Percentiles rank a stretch among this genome's conserved stretches.
phyloP scores from a whole-genome alignment of 2,113 vertebrate species.

The Gymnorhina tibicen region DNA sequence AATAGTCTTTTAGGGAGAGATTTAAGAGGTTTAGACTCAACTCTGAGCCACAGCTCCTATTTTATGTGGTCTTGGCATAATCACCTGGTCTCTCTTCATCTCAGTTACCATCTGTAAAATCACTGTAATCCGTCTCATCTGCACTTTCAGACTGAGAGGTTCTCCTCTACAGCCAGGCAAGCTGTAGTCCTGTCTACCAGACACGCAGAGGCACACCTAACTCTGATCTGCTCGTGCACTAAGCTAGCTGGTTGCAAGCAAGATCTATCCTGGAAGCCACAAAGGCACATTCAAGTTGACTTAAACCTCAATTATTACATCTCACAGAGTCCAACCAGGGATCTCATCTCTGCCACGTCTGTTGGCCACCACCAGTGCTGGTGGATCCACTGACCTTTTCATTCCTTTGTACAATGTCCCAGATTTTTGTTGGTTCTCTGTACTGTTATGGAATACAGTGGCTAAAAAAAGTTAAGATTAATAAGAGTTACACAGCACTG shows the following conservation, averaged over 20 bases:
- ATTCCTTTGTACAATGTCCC: not conserved
- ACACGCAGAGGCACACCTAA: not conserved
- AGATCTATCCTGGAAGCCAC: not conserved
- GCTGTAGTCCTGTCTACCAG: not conserved
- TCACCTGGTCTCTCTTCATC: not conserved
- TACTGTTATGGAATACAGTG: not conserved
- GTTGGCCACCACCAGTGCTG: not conserved
- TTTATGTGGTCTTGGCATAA: not conserved
- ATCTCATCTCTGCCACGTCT: not conserved
- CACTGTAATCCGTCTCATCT: not conserved
- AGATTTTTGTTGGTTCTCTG: not conserved
- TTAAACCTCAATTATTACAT: not conserved
- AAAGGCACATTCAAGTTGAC: not conserved
- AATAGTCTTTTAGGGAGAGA: not conserved
- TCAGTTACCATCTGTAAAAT: not conserved
- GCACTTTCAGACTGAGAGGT: not conserved
- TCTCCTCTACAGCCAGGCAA: not conserved
- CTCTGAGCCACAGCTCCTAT: not conserved
- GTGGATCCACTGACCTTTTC: not conserved
- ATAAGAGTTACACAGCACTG: not conserved
- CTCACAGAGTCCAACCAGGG: not conserved
- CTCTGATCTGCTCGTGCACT: not conserved
- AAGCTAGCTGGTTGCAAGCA: not conserved
- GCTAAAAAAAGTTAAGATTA: not conserved
- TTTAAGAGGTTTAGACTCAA: not conserved